Conservation (phyloP, 1,140 invertebrate genomes). For the Myzus persicae region DNA sequence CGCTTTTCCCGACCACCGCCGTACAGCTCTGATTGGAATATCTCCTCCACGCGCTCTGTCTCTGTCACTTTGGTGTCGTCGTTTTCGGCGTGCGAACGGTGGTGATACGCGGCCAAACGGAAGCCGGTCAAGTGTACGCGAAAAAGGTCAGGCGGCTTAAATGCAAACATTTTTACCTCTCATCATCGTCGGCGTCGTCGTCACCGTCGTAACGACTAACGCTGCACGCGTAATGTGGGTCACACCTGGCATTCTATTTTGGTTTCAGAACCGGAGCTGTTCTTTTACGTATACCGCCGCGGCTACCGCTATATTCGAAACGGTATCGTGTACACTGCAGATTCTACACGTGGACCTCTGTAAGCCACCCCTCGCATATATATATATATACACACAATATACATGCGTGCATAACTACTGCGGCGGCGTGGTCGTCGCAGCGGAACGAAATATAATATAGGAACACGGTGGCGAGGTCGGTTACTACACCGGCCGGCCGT, state of each 20-base stretch:
- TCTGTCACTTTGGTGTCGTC: background rate
- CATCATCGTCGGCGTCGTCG: background rate
- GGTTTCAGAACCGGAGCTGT: background rate
- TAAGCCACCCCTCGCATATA: background rate
- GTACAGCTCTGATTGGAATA: background rate
- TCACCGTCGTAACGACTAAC: too few relatives aligned
- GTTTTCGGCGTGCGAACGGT: background rate
- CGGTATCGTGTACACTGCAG: background rate
- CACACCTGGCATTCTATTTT: conserved; percentile 44
- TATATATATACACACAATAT: background rate
- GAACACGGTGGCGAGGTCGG: background rate
- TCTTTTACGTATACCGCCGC: background rate
- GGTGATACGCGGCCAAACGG: background rate
- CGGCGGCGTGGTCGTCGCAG: conserved; percentile 5
- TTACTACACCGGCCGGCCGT: background rate
- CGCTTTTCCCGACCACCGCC: background rate
- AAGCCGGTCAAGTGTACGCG: background rate
- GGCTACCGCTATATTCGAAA: background rate
- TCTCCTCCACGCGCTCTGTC: background rate
- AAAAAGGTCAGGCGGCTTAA: background rate
- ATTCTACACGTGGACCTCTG: background rate
- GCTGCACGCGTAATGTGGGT: background rate
- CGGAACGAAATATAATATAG: background rate
- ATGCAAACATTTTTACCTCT: background rate
- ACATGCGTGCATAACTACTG: background rate